Base-by-base conservation (phyloP, 2,888 invertebrate genomes). In the Fragum whitleyi region DNA sequence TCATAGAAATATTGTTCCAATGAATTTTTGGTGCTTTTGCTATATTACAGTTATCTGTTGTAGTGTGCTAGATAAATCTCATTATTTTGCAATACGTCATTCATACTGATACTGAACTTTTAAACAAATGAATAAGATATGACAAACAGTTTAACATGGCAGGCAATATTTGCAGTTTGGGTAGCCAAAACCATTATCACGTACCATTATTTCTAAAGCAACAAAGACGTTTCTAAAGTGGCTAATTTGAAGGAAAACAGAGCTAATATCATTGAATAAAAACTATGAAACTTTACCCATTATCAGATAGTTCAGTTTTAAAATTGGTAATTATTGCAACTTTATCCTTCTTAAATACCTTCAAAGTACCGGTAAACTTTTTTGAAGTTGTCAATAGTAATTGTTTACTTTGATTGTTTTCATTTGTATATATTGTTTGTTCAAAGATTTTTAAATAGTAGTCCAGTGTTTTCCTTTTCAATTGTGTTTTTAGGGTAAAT, bases 371-470 rank as follows among this genome's bases (percentile, higher is more conserved):
- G 14, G 5, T 47, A 6, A 6, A 6, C 3, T 14, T 47, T 47
- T 47, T 47, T 19, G 47, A 47, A 47, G 47, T 47, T 3, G 47
- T 47, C 47, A 47, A 47, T 47, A 47, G 47, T 65, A 39, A 39
- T 42, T 65, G 65, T 65, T 42, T 42, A 65, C 42, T 39, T 26
- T 42, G 23, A 39, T 65, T 42, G 21, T 65, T 65, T 65, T 65
- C 21, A 26, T 65, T 65, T 23, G 39, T 65, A 42, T 23, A 65
- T 42, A 26, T 42, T 7, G 65, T 39, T 23, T 36, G 65, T 65
- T 65, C 65, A 65, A 65, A 65, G 65, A 42, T 39, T 42, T 42
- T 65, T 21, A 42, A 39, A 39, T 65, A 65, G 14, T 36, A 65
- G 47, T 23, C 42, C 42, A 65, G 19, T 65, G 65, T 65, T 65